A percentile compares a stretch with the other conserved stretches of the same genome.
phyloP scores from a whole-genome alignment of 2,888 invertebrate species.

The Drosophila ezoana region DNA sequence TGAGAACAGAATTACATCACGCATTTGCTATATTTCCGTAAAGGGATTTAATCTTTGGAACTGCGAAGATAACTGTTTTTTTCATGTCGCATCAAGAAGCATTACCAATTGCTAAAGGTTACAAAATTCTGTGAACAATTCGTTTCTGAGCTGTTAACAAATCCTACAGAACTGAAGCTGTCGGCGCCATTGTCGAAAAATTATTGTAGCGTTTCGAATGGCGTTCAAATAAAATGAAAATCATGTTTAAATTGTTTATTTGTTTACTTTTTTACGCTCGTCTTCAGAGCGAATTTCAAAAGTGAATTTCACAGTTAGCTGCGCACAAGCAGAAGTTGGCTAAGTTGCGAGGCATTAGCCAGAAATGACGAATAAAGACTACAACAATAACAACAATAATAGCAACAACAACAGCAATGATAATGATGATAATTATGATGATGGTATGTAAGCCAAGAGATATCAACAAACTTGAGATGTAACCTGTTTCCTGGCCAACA shows the following conservation, averaged over 20 bases:
- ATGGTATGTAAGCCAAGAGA: slow-evolving; percentile 43
- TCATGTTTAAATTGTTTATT: slow-evolving; percentile 40
- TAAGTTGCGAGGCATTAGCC: slow-evolving; percentile 54
- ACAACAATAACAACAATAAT: slow-evolving; percentile 13
- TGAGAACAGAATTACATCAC: too few species aligned
- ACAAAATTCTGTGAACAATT: slow-evolving; percentile 1
- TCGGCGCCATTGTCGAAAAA: slow-evolving; percentile 35
- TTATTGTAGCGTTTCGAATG: slow-evolving; percentile 62
- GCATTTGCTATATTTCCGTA: too few species aligned
- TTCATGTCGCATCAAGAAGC: background rate
- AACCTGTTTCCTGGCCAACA: slow-evolving; percentile 62
- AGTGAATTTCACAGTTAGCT: slow-evolving; percentile 67
- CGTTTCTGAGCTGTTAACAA: slow-evolving; percentile 2
- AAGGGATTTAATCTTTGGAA: background rate
- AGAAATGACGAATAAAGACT: slow-evolving; percentile 32
- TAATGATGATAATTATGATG: slow-evolving; percentile 5
- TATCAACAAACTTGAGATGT: slow-evolving; percentile 33
- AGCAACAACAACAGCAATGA: slow-evolving; percentile 2
- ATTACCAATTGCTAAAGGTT: slow-evolving; percentile 7
- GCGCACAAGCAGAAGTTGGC: slow-evolving; percentile 54
- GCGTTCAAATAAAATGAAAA: slow-evolving; percentile 55
- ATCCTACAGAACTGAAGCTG: slow-evolving; percentile 17
- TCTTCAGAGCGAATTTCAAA: slow-evolving; percentile 44
- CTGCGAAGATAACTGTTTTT: slow-evolving; percentile 1
- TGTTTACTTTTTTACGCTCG: slow-evolving; percentile 33